Base-by-base conservation (phyloP, 2,113 vertebrate species). In the Bolborhynchus lineola region DNA sequence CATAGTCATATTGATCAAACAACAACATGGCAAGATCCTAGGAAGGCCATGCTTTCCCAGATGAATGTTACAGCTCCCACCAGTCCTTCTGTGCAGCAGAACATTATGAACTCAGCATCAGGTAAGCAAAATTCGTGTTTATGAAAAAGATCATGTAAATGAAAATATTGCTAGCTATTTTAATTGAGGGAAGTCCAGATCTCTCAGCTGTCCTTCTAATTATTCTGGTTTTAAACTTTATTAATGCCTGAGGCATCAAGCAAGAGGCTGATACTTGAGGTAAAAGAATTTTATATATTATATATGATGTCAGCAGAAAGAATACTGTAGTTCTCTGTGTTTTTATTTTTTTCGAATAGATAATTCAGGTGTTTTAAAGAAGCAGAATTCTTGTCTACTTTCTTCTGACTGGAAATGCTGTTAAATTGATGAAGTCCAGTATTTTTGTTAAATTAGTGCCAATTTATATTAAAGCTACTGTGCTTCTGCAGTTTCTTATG, bases 1-100 rank as follows among this genome's bases (percentile, higher is more conserved):
- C 70, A 37, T 89, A 99, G 99, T 97, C 99, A 99, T 97, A 98
- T 99, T 42, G 99, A 99, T 97, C 99, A 99, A 97, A 99, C 99
- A 44, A 99, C 99, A 92, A 99, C 99, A 94, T 99, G 99, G 99
- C 99, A 99, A 93, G 99, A 99, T 95, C 99, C 99, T 82, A 98
- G 99, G 91, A 99, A 99, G 97, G 98, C 99, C 79, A 98, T 99
- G 97, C 98, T 99, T 19, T 98, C 98, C 52, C 99, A 99, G 98
- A 98, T 99, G 98, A 99, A 98, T 52, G 98, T 99, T 88, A 94
- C 98, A 10, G 92, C 99, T 37, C 98, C 99, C 17, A 96, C 99
- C 92, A 99, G 98, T 68, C 98, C 99, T 33, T 98, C 99, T 0
- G 98, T 99, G 86, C 99, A 98, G 88, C 99, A 99, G 98, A 99